Evolutionary conservation across 2,888 invertebrate genomes (phyloP).

Genomic region (Stratiomys singularior): DNA sequence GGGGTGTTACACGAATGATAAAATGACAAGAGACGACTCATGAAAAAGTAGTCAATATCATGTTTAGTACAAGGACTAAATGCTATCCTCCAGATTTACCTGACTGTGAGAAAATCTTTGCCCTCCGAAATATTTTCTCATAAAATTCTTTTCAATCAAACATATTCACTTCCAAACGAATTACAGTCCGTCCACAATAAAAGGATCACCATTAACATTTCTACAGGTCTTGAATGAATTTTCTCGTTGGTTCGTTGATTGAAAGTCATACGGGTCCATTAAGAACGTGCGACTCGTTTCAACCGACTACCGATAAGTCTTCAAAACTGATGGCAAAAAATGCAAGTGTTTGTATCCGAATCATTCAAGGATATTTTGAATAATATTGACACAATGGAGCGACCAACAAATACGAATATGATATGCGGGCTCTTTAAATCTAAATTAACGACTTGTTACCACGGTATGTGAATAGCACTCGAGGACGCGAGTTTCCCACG

Average conservation of each 20-base stretch:
- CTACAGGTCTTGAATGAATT: neutral
- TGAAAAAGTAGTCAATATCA: too few relatives aligned
- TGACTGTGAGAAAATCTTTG: too few relatives aligned
- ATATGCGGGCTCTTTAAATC: conserved; percentile 32
- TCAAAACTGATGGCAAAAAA: neutral
- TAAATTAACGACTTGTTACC: conserved; percentile 32
- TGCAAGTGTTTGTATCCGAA: neutral
- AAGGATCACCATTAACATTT: conserved; percentile 1
- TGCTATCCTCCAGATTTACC: too few relatives aligned
- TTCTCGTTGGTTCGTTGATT: neutral
- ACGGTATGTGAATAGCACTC: conserved; percentile 7
- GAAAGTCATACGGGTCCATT: conserved; percentile 29
- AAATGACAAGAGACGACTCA: too few relatives aligned
- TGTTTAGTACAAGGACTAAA: too few relatives aligned
- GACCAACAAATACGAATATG: neutral
- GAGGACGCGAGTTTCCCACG: conserved; percentile 25
- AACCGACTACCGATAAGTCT: neutral
- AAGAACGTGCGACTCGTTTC: neutral
- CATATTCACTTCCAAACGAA: neutral
- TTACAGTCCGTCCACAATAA: neutral
- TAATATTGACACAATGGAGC: neutral
- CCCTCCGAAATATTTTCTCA: too few relatives aligned
- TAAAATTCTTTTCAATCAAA: neutral
- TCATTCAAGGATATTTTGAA: neutral
- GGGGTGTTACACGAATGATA: too few relatives aligned